phyloP scores from a whole-genome alignment of 2,113 vertebrate species.

The Microcebus griseorufus region DNA sequence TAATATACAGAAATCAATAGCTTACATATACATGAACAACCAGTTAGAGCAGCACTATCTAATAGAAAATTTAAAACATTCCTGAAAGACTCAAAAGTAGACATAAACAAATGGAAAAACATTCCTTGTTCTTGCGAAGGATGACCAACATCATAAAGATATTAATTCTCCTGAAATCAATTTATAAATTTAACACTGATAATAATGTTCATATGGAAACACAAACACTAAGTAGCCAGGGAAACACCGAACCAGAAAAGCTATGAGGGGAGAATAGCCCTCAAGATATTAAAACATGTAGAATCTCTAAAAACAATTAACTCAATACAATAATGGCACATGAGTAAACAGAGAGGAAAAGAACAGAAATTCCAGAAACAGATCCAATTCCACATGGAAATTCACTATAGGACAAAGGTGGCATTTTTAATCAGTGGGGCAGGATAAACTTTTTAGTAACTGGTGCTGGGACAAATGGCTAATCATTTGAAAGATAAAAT shows the following conservation, averaged over 20 bases:
- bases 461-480: no score
- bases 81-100: neutral
- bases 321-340: accelerated
- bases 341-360: no score
- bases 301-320: accelerated
- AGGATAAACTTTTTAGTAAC: neutral
- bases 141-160: neutral
- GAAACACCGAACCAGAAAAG: no score
- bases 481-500: neutral
- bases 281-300: accelerated
- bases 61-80: neutral
- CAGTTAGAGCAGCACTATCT: neutral
- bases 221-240: accelerated
- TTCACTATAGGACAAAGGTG: neutral
- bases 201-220: accelerated
- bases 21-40: no score
- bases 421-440: accelerated
- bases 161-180: neutral
- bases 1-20: neutral
- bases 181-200: accelerated
- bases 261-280: neutral
- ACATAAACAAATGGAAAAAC: neutral
- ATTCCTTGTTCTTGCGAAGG: neutral
- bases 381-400: neutral
- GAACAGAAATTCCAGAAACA: neutral